Base-by-base conservation (phyloP, 2,888 invertebrate species). In the Linnaemya tessellans region DNA sequence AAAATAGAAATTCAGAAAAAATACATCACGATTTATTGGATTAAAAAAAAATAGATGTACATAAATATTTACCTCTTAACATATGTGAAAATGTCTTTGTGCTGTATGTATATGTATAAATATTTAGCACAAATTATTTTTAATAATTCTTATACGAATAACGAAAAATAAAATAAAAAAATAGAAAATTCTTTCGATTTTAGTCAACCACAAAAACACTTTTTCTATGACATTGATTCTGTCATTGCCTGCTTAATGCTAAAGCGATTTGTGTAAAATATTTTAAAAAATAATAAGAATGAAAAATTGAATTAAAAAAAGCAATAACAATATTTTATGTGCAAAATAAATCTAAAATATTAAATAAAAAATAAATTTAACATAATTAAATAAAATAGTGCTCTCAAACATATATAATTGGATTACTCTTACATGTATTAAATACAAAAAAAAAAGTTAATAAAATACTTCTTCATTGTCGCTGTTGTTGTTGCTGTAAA, bases 191-290 rank as follows among this genome's bases (percentile, higher is more conserved):
- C 65, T 54, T 73, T 22, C 15, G 43, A 71, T 81, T 89, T 89
- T 89, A 88, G 90, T 41, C 25, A 54, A 73, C 51, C 78, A 51
- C 68, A 60, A 58, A 68, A 68, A 58, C 18, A 43, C 54, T 73
- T 78, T 70, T 65, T 43, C 58, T 70, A 20, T 74, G 90, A 90
- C 91, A 91, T 91, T 91, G 91, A 89, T 88, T 90, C 89, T 90
- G 90, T 90, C 90, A 90, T 90, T 91, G 90, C 88, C 46, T 65
- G 62, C n/a, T 67, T 30, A 80, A 65, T 67, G 54, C 41, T 51
- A 15, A 51, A 78, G 54, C 49, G 41, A 56, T 64, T 71, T 65
- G 65, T 46, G 67, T 30, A 64, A 82, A 74, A 82, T 70, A 43
- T 67, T 46, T 13, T 18, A 43, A 30, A 20, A 49, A 38, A 13